phyloP scores from a whole-genome alignment of 2,888 invertebrate species.

The Mythimna loreyi region DNA sequence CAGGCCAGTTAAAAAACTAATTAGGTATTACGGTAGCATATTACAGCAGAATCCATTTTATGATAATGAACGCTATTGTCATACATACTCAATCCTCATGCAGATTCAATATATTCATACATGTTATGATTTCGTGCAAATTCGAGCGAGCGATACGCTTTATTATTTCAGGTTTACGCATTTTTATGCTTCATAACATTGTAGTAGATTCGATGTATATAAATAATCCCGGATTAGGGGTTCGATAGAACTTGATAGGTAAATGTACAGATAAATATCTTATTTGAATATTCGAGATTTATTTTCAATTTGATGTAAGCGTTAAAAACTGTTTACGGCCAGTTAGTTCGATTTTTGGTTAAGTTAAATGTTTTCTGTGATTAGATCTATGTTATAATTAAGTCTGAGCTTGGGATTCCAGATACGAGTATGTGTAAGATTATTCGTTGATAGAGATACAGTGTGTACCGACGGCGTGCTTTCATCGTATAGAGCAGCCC shows the following conservation, averaged over 20 bases:
- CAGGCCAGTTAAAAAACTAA: neutral
- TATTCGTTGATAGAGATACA: too few relatives aligned
- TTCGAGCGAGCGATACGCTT: constrained; percentile 26
- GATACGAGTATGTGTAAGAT: too few relatives aligned
- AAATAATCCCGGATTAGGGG: constrained; percentile 22
- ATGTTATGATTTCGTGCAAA: constrained; percentile 23
- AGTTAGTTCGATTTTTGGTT: neutral
- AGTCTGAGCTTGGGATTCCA: too few relatives aligned
- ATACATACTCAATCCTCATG: neutral
- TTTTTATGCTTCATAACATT: constrained; percentile 36
- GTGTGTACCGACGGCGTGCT: too few relatives aligned
- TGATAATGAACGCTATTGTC: neutral
- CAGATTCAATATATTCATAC: constrained; percentile 22
- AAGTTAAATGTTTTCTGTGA: neutral
- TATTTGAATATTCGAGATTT: neutral
- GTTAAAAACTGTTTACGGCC: neutral
- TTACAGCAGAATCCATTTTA: neutral
- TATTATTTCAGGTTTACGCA: constrained; percentile 36
- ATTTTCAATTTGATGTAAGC: neutral
- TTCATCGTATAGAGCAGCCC: too few relatives aligned
- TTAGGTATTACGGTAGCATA: neutral
- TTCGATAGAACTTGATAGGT: constrained; percentile 1
- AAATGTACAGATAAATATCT: neutral
- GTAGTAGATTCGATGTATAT: constrained; percentile 10
- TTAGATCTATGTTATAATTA: too few relatives aligned